phyloP scores from a whole-genome alignment of 2,888 invertebrate genomes.

The Drosophila nigricruria region DNA sequence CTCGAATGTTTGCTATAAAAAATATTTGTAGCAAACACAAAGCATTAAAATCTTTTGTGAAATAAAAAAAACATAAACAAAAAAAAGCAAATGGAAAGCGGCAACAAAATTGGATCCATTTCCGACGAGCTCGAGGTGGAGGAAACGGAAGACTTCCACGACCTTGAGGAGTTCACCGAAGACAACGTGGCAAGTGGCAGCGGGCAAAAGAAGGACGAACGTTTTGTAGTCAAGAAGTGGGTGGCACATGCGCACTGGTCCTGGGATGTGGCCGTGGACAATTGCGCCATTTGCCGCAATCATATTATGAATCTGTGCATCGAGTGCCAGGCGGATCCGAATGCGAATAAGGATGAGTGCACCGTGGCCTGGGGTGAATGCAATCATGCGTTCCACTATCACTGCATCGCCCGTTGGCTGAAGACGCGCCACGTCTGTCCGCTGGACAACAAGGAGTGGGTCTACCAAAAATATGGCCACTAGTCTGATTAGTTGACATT shows the following conservation, averaged over 20 bases:
- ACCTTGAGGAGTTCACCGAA: conserved; percentile 83
- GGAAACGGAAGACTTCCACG: conserved; percentile 91
- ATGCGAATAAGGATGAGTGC: conserved; percentile 98
- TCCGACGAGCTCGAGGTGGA: conserved; percentile 92
- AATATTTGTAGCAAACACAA: background rate
- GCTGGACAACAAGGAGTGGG: conserved; percentile 99
- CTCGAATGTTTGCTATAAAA: background rate
- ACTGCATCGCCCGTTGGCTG: conserved; percentile 99
- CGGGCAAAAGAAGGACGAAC: conserved; percentile 93
- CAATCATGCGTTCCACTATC: conserved; percentile 99
- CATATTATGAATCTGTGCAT: conserved; percentile 99
- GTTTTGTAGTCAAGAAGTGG: conserved; percentile 99
- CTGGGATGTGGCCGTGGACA: conserved; percentile 99
- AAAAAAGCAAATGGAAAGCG: conserved; percentile 30
- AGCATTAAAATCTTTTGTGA: conserved; percentile 25
- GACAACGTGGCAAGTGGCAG: conserved; percentile 87
- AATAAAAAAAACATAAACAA: conserved; percentile 2
- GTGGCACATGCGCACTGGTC: conserved; percentile 99
- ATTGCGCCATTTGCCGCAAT: conserved; percentile 99
- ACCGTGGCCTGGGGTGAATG: conserved; percentile 99
- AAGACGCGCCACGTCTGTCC: conserved; percentile 99
- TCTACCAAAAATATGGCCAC: conserved; percentile 97
- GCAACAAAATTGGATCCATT: conserved; percentile 38
- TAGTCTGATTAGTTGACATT: conserved; percentile 40
- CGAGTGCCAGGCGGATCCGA: conserved; percentile 99